Conservation (phyloP, 2,113 vertebrate species). For the Oriolus oriolus region DNA sequence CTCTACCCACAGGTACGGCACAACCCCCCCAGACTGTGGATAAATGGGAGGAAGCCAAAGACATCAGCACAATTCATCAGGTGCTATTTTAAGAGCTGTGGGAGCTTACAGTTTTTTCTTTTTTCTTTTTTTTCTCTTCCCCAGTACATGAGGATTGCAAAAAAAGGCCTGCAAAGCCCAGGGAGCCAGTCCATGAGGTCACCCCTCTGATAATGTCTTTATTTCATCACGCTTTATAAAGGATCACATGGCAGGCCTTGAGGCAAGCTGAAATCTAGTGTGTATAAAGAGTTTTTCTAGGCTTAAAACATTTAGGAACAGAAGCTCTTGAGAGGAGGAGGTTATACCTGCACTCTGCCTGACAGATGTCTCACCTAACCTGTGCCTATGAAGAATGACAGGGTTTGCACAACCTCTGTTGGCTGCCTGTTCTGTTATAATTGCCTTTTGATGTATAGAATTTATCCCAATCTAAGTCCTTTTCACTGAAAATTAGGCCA, state of each 20-base stretch:
- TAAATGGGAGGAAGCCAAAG: not conserved
- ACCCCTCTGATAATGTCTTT: not conserved
- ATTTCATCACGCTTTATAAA: not conserved
- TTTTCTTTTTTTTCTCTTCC: fast-evolving
- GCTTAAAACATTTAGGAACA: not conserved
- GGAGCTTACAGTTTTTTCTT: not conserved
- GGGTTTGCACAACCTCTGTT: not conserved
- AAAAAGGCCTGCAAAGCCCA: not conserved
- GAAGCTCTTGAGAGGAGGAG: not conserved
- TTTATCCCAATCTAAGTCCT: not conserved
- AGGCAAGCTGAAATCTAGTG: not conserved
- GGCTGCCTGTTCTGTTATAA: not conserved
- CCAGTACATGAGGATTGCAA: not conserved
- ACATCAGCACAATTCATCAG: not conserved
- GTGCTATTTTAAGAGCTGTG: not conserved
- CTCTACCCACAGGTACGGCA: not conserved
- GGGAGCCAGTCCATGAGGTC: not conserved
- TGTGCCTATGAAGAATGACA: not conserved
- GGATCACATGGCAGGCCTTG: not conserved
- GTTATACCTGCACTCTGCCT: not conserved
- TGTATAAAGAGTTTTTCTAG: not conserved
- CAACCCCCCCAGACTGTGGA: too few relatives aligned
- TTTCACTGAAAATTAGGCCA: slow-evolving; percentile 29
- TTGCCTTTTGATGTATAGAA: slow-evolving; percentile 3
- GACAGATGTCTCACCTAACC: not conserved